Conservation (phyloP, 2,888 invertebrate genomes). For the Lacanobia oleracea region DNA sequence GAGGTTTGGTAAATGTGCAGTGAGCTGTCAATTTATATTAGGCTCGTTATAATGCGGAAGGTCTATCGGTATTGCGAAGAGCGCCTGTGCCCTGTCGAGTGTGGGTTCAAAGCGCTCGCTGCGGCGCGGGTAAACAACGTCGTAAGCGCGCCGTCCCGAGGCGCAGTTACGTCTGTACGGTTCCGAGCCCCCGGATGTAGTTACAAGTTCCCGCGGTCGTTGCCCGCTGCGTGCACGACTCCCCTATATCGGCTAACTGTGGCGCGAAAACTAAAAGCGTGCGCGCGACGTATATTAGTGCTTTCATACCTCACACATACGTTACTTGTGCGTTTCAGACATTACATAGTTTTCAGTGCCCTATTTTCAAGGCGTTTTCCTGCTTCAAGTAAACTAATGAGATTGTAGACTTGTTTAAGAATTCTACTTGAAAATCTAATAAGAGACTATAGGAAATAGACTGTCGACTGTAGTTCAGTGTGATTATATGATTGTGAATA, state of each 20-base stretch:
- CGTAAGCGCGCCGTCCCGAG: slow-evolving; percentile 66
- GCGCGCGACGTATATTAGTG: slow-evolving; percentile 66
- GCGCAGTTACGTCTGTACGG: slow-evolving; percentile 79
- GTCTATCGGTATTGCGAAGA: slow-evolving; percentile 80
- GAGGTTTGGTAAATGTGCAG: slow-evolving; percentile 17
- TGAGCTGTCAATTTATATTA: slow-evolving; percentile 50
- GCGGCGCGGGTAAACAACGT: slow-evolving; percentile 69
- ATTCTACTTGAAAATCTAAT: neutral
- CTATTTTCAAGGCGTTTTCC: slow-evolving; percentile 25
- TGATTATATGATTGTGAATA: neutral
- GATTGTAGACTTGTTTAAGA: neutral
- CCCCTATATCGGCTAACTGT: slow-evolving; percentile 86
- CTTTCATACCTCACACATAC: slow-evolving; percentile 55
- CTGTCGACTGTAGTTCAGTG: neutral
- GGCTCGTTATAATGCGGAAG: slow-evolving; percentile 76
- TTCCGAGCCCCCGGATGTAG: slow-evolving; percentile 83
- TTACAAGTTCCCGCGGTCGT: slow-evolving; percentile 90
- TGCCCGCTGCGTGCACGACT: slow-evolving; percentile 87
- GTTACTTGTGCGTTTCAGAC: slow-evolving; percentile 35
- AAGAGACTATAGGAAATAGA: neutral
- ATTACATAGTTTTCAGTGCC: slow-evolving; percentile 28
- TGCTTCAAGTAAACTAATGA: slow-evolving; percentile 6
- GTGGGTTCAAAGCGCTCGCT: slow-evolving; percentile 84
- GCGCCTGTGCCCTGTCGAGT: slow-evolving; percentile 77
- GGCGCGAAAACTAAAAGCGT: slow-evolving; percentile 79